phyloP scores from a whole-genome alignment of 2,113 vertebrate genomes.

The Phodopus roborovskii region DNA sequence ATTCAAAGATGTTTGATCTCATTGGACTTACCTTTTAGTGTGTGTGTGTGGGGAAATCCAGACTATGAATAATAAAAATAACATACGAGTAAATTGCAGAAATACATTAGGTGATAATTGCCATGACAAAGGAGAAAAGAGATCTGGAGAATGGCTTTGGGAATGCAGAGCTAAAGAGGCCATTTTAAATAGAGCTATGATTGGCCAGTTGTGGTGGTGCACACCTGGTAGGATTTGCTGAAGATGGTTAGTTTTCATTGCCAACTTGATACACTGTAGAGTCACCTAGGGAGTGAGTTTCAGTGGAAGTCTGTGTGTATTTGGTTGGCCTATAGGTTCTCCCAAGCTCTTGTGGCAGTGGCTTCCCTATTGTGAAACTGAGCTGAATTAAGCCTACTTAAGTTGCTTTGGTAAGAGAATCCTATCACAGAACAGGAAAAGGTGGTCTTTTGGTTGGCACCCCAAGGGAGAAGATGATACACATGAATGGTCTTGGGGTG shows the following conservation, averaged over 20 bases:
- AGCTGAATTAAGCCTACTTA: not conserved
- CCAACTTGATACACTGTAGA: not conserved
- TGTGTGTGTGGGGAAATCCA: not conserved
- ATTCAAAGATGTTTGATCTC: not conserved
- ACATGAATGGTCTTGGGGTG: not conserved
- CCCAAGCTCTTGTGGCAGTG: not conserved
- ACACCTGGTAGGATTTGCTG: too few relatives aligned
- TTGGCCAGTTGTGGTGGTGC: too few relatives aligned
- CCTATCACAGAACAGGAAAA: not conserved
- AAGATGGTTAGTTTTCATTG: not conserved
- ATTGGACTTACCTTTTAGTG: not conserved
- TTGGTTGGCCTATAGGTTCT: not conserved
- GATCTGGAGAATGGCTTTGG: not conserved
- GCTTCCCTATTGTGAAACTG: not conserved
- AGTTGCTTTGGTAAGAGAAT: not conserved
- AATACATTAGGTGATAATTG: not conserved
- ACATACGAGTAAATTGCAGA: not conserved
- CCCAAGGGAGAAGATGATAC: not conserved
- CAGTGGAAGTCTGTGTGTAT: not conserved
- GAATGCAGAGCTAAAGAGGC: not conserved
- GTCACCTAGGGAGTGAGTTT: not conserved
- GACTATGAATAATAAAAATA: not conserved
- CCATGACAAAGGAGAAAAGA: not conserved
- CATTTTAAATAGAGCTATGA: not conserved
- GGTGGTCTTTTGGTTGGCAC: not conserved